Percentiles rank a stretch among this genome's conserved stretches.
Conservation (phyloP, 2,113 vertebrate species). For the Cynopterus brachyotis region DNA sequence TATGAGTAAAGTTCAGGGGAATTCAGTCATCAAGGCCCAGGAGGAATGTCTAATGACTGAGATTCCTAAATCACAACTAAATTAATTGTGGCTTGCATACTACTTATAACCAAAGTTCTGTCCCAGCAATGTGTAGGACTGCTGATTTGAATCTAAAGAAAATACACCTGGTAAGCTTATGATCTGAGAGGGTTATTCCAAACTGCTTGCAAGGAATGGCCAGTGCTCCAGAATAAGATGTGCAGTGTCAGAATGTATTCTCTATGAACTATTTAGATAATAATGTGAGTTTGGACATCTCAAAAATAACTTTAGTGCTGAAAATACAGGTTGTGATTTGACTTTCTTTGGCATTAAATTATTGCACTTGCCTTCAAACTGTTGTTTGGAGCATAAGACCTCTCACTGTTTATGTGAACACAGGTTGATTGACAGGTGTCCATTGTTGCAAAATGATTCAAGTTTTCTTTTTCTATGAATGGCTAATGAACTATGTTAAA, state of each 20-base stretch:
- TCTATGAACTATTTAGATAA: not conserved
- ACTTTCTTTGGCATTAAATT: not conserved
- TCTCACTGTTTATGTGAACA: not conserved
- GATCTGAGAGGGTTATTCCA: not conserved
- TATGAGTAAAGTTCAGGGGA: not conserved
- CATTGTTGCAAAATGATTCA: not conserved
- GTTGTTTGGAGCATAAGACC: fast-evolving
- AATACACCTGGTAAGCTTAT: not conserved
- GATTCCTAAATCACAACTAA: not conserved
- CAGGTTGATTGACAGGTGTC: not conserved
- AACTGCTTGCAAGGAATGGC: not conserved
- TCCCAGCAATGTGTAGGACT: too few relatives aligned
- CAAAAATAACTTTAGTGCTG: not conserved
- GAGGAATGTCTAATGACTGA: not conserved
- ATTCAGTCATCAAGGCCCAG: not conserved
- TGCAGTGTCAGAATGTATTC: not conserved
- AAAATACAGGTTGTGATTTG: not conserved
- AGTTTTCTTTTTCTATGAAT: not conserved
- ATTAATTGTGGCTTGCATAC: not conserved
- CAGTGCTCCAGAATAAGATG: not conserved
- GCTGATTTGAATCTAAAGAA: not conserved
- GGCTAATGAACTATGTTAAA: not conserved
- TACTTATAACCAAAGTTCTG: not conserved
- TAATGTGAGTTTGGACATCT: not conserved
- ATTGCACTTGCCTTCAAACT: not conserved